A percentile compares a stretch with the other conserved stretches of the same genome.
Evolutionary conservation across 2,797 vertebrate genomes (phyloP).

Genomic region (Manis pentadactyla): DNA sequence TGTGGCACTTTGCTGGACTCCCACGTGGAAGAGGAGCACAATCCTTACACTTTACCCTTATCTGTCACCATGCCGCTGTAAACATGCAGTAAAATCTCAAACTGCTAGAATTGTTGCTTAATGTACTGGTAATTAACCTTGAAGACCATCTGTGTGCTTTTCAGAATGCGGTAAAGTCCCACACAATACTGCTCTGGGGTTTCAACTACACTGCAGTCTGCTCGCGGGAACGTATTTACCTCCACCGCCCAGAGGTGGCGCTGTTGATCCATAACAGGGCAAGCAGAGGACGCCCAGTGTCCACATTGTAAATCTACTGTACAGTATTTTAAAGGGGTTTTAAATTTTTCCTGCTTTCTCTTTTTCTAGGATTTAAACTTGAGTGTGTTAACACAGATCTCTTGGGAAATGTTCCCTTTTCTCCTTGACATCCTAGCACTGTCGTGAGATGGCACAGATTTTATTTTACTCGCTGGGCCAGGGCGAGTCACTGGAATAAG

Average conservation of each 20-base stretch:
- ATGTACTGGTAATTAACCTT: background rate
- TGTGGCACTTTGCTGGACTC: too few relatives aligned
- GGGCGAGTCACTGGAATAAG: background rate
- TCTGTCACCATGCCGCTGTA: background rate
- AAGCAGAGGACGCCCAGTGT: background rate
- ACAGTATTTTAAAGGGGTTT: background rate
- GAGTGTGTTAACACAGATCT: background rate
- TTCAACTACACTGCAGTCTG: background rate
- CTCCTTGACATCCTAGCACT: accelerated
- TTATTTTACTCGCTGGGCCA: background rate
- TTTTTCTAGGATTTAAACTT: background rate
- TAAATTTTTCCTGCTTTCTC: background rate
- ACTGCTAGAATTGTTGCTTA: background rate
- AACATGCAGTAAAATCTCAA: background rate
- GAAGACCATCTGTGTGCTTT: background rate
- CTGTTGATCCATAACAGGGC: too few relatives aligned
- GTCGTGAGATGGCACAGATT: background rate
- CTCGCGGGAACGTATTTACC: background rate
- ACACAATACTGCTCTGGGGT: background rate
- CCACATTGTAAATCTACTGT: accelerated
- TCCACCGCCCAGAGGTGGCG: background rate
- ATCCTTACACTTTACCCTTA: accelerated
- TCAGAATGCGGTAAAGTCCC: background rate
- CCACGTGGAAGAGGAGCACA: too few relatives aligned
- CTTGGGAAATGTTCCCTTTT: background rate